Percentiles rank a stretch among this genome's conserved stretches.
Evolutionary conservation across 2,888 invertebrate species (phyloP).

Genomic region (Drosophila paucipuncta): DNA sequence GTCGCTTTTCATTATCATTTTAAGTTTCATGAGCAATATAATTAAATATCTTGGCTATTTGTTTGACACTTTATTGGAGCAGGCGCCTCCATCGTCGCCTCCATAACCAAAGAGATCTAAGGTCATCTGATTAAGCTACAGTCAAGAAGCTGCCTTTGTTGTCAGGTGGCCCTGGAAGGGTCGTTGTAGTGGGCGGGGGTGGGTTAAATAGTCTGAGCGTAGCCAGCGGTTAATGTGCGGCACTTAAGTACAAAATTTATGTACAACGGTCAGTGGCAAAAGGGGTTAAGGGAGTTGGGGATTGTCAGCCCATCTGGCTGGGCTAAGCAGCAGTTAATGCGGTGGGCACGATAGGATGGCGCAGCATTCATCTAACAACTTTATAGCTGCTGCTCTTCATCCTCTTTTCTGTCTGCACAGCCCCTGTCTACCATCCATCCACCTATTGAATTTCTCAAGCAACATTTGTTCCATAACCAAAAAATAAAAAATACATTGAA

Average conservation of each 20-base stretch:
- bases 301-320: conserved; percentile 9
- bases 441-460: not conserved
- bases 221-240: conserved; percentile 63
- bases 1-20: conserved; percentile 47
- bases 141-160: conserved; percentile 49
- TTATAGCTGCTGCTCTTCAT: conserved; percentile 31
- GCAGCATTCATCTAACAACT: conserved; percentile 53
- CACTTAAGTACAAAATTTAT: conserved; percentile 67
- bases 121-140: conserved; percentile 46
- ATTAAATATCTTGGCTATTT: conserved; percentile 73
- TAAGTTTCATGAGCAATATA: conserved; percentile 66
- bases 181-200: not conserved
- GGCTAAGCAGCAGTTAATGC: conserved; percentile 52
- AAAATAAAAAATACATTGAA: conserved; percentile 8
- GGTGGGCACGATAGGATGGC: conserved; percentile 43
- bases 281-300: not conserved
- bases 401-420: not conserved
- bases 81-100: not conserved
- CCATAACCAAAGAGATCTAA: conserved; percentile 1
- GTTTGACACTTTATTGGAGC: conserved; percentile 77
- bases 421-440: not conserved
- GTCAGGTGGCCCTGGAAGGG: not conserved
- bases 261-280: conserved; percentile 47
- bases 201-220: conserved; percentile 10
- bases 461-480: conserved; percentile 7